phyloP scores from a whole-genome alignment of 2,113 vertebrate genomes.

The Tetrax tetrax region DNA sequence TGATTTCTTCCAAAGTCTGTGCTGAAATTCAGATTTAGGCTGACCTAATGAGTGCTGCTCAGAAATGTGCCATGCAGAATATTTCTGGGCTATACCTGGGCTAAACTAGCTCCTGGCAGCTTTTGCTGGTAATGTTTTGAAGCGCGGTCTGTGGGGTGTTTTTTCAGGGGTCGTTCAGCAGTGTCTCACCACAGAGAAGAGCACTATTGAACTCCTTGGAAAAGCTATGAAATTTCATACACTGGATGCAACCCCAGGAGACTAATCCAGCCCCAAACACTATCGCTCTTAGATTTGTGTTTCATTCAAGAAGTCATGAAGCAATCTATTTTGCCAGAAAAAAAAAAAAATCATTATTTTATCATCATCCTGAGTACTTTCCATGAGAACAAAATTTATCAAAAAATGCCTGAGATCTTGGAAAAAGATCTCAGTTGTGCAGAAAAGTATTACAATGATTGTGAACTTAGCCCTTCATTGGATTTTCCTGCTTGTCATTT shows the following conservation, averaged over 20 bases:
- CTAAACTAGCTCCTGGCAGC: slow-evolving; percentile 3
- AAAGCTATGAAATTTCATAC: slow-evolving; percentile 65
- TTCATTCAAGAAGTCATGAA: slow-evolving; percentile 62
- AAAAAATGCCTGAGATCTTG: slow-evolving; percentile 24
- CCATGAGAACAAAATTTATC: slow-evolving; percentile 19
- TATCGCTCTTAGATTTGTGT: slow-evolving; percentile 54
- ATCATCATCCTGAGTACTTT: slow-evolving; percentile 29
- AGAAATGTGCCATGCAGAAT: not conserved
- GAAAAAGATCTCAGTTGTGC: not conserved
- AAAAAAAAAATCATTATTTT: slow-evolving; percentile 26
- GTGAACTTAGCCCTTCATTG: slow-evolving; percentile 12
- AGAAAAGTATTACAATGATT: slow-evolving; percentile 12
- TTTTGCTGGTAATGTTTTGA: not conserved
- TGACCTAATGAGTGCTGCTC: not conserved
- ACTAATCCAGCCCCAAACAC: slow-evolving; percentile 33
- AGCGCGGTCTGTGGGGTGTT: not conserved
- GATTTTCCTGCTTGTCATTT: slow-evolving; percentile 37
- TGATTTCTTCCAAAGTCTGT: not conserved
- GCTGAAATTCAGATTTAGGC: not conserved
- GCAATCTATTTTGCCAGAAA: slow-evolving; percentile 41
- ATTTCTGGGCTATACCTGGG: not conserved
- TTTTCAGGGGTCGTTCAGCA: slow-evolving; percentile 33
- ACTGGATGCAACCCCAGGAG: slow-evolving; percentile 32
- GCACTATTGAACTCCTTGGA: slow-evolving; percentile 18
- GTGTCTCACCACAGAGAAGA: not conserved